A percentile compares a stretch with the other conserved stretches of the same genome.
Conservation (phyloP, 2,113 vertebrate genomes). For the Charadrius vociferus region DNA sequence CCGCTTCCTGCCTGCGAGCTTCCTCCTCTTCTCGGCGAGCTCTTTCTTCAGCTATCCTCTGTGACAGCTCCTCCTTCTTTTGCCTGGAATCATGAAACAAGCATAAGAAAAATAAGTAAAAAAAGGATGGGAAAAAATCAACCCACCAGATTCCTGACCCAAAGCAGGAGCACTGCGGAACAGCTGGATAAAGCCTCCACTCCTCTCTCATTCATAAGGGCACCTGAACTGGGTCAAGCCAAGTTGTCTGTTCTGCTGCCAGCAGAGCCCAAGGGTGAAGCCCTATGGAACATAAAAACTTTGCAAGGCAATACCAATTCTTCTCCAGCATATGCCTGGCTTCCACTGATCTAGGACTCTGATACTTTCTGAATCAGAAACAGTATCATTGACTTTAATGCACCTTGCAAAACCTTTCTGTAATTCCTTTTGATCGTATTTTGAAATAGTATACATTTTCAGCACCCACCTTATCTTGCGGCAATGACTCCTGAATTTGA, state of each 20-base stretch:
- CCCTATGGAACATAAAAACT: not conserved
- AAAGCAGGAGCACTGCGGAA: not conserved
- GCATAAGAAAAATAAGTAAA: not conserved
- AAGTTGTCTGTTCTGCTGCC: not conserved
- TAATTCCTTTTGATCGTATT: not conserved
- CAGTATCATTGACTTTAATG: not conserved
- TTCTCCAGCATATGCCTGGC: not conserved
- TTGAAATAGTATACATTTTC: not conserved
- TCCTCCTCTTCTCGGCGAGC: conserved; percentile 87
- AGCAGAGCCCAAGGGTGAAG: not conserved
- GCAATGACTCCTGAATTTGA: not conserved
- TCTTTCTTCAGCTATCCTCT: conserved; percentile 86
- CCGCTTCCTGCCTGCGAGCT: conserved; percentile 78
- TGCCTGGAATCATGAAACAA: conserved; percentile 69
- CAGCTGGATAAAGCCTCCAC: not conserved
- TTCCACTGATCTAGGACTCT: rapidly evolving
- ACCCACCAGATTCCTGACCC: not conserved
- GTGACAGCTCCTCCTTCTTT: conserved; percentile 87
- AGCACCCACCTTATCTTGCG: not conserved
- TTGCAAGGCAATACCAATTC: not conserved
- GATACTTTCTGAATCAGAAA: not conserved
- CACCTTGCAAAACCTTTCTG: not conserved
- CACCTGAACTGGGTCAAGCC: not conserved
- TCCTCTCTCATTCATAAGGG: not conserved
- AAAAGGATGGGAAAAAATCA: not conserved